Conservation (phyloP, 2,888 invertebrate species). For the Morpho achilles region DNA sequence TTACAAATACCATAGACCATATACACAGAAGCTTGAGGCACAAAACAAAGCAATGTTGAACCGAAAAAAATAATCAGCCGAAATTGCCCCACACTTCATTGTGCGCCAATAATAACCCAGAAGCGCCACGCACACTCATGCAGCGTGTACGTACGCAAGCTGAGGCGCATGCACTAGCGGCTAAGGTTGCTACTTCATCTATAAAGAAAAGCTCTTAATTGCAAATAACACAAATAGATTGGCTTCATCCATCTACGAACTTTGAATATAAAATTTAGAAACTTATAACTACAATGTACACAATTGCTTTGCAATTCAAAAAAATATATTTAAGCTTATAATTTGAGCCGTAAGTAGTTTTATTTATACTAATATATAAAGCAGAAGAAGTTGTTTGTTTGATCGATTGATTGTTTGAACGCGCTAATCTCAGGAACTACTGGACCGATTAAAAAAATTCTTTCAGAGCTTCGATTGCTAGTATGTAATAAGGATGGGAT, state of each 20-base stretch:
- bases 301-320: too few species aligned
- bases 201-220: slow-evolving; percentile 2
- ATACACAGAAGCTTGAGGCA: slow-evolving; percentile 38
- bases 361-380: neutral
- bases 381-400: neutral
- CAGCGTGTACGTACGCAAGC: slow-evolving; percentile 30
- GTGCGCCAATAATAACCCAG: slow-evolving; percentile 66
- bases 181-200: slow-evolving; percentile 5
- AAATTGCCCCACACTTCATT: slow-evolving; percentile 54
- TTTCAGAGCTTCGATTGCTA: too few species aligned
- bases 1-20: slow-evolving; percentile 45
- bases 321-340: too few species aligned
- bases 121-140: slow-evolving; percentile 50
- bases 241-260: too few species aligned
- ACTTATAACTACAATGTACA: too few species aligned
- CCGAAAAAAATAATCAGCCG: slow-evolving; percentile 57
- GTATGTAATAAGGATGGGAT: too few species aligned
- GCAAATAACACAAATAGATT: neutral
- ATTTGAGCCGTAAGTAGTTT: too few species aligned
- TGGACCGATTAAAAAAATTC: neutral
- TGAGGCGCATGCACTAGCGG: slow-evolving; percentile 45
- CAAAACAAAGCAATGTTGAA: slow-evolving; percentile 53
- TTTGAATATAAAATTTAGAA: too few species aligned
- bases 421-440: neutral
- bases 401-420: too few species aligned